Base-by-base conservation (phyloP, 1,140 invertebrate genomes). In the Drosophila burlai region DNA sequence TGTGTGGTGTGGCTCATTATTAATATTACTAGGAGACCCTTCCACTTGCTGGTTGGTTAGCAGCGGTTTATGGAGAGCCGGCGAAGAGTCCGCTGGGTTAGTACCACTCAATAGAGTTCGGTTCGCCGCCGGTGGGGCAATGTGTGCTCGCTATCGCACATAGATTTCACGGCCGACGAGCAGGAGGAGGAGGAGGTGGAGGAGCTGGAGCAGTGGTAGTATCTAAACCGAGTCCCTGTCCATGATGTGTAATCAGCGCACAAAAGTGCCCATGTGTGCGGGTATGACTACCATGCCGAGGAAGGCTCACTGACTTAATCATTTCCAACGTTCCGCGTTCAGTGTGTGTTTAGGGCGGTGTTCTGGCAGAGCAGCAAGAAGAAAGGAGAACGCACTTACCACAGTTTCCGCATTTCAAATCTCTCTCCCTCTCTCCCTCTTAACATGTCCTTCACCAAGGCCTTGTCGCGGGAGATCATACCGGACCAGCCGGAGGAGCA, bases 291-390 rank as follows among this genome's bases (percentile, higher is more conserved):
- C 29, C 11, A 40, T 2, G 15, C 16, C 54, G 43, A 49, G 68
- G 49, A 49, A 69, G 79, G 76, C 69, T 85, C 79, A 21, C 21
- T 21, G 21, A 21, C 21, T 73, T 84, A 91, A 89, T 90, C 81
- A 82, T 67, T 83, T 52, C 29, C 54, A 40, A 57, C 24, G 36
- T 73, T 61, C 36, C 24, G 60, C 54, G 49, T 54, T 62, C 72
- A 78, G 64, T 86, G 80, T 91, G 52, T 83, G 87, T 91, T 83
- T 66, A 54, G 72, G 78, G 73, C 76, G 68, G 76, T 57, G 54
- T 67, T 49, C 61, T 74, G 61, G 57, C 64, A 67, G 71, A 67
- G 71, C 67, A 60, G 46, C 64, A 64, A 18, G 18, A 64, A 13
- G 18, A 26, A 64, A 36, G 34, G 11, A 47, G 11, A 24, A 38